Evolutionary conservation across 1,140 invertebrate species (phyloP), one percentile per base, ranked within the genome.

Genomic region (Leptinotarsa texana): DNA sequence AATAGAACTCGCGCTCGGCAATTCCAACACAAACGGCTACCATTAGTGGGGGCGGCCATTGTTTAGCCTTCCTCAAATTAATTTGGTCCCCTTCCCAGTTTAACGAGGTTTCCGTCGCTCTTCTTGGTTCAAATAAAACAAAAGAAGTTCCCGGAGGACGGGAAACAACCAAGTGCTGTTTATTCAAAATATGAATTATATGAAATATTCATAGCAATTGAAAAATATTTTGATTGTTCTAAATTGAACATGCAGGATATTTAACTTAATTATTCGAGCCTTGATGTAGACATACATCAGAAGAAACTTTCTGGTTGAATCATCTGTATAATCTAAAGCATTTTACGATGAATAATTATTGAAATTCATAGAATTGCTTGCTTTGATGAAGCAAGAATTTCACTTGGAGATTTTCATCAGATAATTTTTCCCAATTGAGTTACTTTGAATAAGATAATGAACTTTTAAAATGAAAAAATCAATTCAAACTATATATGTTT

Each of bases 11-110:
- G 75, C 80, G 77, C 24, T 75, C 78, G 79, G 79, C 80, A 82
- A 82, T 80, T 80, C 80, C 78, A 77, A 75, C 71, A 21, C 79
- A 80, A 80, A 80, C 80, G 80, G 79, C 74, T 68, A 78, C 80
- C 80, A 82, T 82, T 82, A 82, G 79, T 77, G 79, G 77, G 33
- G 75, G 78, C 79, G 80, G 79, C 80, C 80, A 82, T 82, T 82
- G 80, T 82, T 82, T 80, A 78, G 80, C 78, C 77, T 67, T 27
- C 78, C 78, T 76, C 77, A 80, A 82, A 82, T 80, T 82, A 80
- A 82, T 80, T 82, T 82, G 78, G 73, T 78, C 77, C 69, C 79
- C 74, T 74, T 69, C 49, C 72, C n/a, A 48, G 13, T 57, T 57
- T 57, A 15, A 18, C 51, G 15, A 57, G n/a, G 51, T 8, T 13